phyloP scores from a whole-genome alignment of 2,888 invertebrate genomes.

The Agelastica alni region DNA sequence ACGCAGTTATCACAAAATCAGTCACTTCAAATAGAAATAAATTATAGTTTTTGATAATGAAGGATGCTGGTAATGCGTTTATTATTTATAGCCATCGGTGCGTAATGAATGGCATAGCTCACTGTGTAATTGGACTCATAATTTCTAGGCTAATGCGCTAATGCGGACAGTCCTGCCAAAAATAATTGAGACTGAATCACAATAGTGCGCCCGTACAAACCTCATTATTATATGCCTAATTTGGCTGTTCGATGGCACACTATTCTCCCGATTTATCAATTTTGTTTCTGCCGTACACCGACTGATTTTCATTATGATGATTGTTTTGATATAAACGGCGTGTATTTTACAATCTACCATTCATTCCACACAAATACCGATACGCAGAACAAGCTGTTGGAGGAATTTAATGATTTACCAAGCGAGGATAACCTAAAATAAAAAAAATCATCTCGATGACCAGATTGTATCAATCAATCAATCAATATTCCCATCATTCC shows the following conservation, averaged over 20 bases:
- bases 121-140: constrained; percentile 57
- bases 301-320: constrained; percentile 17
- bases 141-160: constrained; percentile 56
- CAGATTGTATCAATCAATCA: too few species aligned
- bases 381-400: too few species aligned
- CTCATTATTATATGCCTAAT: constrained; percentile 35
- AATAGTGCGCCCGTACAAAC: constrained; percentile 30
- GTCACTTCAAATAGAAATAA: constrained; percentile 55
- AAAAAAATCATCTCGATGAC: too few species aligned
- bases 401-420: too few species aligned
- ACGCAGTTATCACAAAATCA: constrained; percentile 42
- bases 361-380: too few species aligned
- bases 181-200: constrained; percentile 51
- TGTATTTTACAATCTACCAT: too few species aligned
- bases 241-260: constrained; percentile 8
- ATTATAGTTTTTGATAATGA: constrained; percentile 55
- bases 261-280: constrained; percentile 17
- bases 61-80: constrained; percentile 57
- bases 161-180: constrained; percentile 53
- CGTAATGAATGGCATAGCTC: constrained; percentile 58
- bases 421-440: too few species aligned
- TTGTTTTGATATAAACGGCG: constrained; percentile 9
- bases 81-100: constrained; percentile 53
- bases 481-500: too few species aligned
- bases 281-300: neutral